phyloP scores from a whole-genome alignment of 2,113 vertebrate genomes.

The Centropus bengalensis region DNA sequence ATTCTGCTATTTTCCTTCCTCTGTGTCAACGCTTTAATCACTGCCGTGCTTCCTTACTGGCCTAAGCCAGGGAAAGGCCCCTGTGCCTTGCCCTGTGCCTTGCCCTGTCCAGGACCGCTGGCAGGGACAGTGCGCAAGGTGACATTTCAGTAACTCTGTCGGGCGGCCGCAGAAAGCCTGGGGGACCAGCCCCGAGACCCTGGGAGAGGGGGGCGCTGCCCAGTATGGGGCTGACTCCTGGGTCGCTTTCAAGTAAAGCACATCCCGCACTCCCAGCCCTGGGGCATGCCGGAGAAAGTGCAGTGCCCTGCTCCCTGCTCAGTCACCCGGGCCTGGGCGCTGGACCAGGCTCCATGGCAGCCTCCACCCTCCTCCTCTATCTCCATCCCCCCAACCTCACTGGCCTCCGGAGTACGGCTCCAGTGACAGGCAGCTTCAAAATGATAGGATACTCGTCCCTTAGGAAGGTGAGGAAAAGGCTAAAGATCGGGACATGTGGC shows the following conservation, averaged over 20 bases:
- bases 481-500: accelerated
- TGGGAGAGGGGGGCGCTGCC: background rate
- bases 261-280: background rate
- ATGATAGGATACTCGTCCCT: background rate
- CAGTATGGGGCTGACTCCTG: background rate
- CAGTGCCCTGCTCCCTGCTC: background rate
- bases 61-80: background rate
- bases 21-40: background rate
- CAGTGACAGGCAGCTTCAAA: background rate
- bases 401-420: background rate
- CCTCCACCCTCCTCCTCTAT: no score
- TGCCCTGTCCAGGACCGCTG: background rate
- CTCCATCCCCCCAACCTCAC: accelerated
- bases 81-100: no score
- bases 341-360: background rate
- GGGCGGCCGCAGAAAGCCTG: background rate
- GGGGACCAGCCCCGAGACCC: accelerated
- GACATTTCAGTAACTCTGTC: background rate
- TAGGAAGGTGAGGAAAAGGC: background rate
- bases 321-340: background rate
- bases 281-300: background rate
- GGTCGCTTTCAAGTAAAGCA: background rate
- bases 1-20: background rate
- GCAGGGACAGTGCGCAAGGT: background rate
- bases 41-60: background rate